Conservation (phyloP, 2,113 vertebrate genomes). For the Strix aluco region DNA sequence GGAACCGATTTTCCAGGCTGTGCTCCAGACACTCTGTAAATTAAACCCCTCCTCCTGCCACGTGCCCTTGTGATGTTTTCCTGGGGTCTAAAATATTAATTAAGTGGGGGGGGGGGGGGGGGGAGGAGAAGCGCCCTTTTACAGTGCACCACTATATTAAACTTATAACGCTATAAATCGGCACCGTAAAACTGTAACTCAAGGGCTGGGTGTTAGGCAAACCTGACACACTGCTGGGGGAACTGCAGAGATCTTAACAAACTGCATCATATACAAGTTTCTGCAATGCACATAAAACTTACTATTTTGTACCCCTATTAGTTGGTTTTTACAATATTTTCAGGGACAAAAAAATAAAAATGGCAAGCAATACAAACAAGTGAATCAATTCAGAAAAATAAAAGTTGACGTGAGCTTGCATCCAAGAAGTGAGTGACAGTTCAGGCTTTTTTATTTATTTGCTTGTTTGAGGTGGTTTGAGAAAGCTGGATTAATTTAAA, state of each 20-base stretch:
- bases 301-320: slow-evolving; percentile 18
- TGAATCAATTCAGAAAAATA: slow-evolving; percentile 57
- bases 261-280: slow-evolving; percentile 14
- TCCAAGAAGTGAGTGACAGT: background rate
- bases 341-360: slow-evolving; percentile 30
- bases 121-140: background rate
- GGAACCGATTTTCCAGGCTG: background rate
- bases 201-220: slow-evolving; percentile 14
- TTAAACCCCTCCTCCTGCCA: background rate
- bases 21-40: background rate
- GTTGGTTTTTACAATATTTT: slow-evolving; percentile 30
- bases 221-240: background rate
- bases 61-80: background rate
- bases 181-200: slow-evolving; percentile 44
- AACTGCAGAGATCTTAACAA: slow-evolving; percentile 29
- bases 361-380: slow-evolving; percentile 10
- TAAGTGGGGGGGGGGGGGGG: background rate
- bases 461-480: background rate
- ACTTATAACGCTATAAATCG: slow-evolving; percentile 48
- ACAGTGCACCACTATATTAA: slow-evolving; percentile 45
- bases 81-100: slow-evolving; percentile 20
- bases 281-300: slow-evolving; percentile 51
- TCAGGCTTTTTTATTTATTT: background rate
- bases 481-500: background rate
- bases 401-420: slow-evolving; percentile 32